Conservation (phyloP, 2,797 vertebrate species). For the Aselliscus stoliczkanus region DNA sequence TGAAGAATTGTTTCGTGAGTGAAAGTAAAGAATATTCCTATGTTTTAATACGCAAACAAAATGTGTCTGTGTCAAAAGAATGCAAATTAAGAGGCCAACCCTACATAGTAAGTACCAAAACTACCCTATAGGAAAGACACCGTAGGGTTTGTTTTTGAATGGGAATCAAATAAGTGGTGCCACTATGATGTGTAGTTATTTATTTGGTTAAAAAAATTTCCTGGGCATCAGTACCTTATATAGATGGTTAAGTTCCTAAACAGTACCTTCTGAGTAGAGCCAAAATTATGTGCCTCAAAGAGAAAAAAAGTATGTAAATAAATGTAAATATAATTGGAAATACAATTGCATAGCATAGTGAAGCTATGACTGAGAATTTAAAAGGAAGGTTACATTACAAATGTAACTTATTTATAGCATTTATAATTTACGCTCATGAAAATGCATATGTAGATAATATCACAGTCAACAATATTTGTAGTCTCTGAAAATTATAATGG, state of each 20-base stretch:
- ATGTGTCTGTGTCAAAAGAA: background rate
- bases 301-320: background rate
- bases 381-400: background rate
- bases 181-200: background rate
- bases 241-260: background rate
- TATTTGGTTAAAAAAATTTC: background rate
- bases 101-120: background rate
- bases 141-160: background rate
- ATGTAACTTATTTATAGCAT: background rate
- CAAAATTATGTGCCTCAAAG: conserved; percentile 10
- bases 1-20: background rate
- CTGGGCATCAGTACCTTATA: background rate
- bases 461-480: background rate
- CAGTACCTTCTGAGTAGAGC: background rate
- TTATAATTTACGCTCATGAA: background rate
- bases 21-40: background rate
- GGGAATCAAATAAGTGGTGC: background rate
- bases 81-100: background rate
- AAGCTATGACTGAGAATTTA: background rate
- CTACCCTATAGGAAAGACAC: background rate
- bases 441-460: background rate
- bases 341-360: background rate
- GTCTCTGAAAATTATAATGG: background rate
- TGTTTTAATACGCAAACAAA: background rate
- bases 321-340: background rate